These are phyloP conservation scores for Abrostola tripartita DNA, from an alignment of 2,888 invertebrate species.

Conservation along the genomic window DNA sequence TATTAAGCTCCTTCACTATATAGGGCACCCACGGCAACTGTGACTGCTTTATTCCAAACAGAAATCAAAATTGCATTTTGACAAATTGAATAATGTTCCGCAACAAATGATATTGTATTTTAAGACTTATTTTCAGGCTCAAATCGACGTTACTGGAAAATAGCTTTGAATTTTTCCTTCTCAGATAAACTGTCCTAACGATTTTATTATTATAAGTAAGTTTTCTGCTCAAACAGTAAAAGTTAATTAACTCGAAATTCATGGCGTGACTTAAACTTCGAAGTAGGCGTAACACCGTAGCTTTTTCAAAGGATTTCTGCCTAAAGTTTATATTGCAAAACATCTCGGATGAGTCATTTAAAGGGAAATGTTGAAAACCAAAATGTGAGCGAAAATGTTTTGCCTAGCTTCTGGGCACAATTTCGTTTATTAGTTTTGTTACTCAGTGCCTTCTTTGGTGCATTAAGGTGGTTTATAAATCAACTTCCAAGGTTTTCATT, in stretches of 20 bases:
- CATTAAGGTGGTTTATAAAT: not conserved
- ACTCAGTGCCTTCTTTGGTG: not conserved
- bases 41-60: no score
- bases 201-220: conserved; percentile 66
- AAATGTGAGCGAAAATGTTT: conserved; percentile 33
- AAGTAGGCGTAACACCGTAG: conserved; percentile 67
- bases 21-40: no score
- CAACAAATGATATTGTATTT: no score
- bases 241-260: conserved; percentile 74
- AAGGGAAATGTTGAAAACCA: conserved; percentile 70
- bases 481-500: not conserved
- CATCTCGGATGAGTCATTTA: conserved; percentile 74
- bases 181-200: conserved; percentile 46
- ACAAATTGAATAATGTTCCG: no score
- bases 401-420: conserved; percentile 10
- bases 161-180: conserved; percentile 21
- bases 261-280: conserved; percentile 72
- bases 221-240: conserved; percentile 56
- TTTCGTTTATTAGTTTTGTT: conserved; percentile 16
- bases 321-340: conserved; percentile 63
- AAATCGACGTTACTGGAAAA: not conserved
- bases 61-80: no score
- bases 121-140: no score
- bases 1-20: no score
- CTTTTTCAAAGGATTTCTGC: conserved; percentile 72